Evolutionary conservation across 2,113 vertebrate species (phyloP), one percentile per base, ranked within the genome.

Genomic region (Peromyscus californicus): DNA sequence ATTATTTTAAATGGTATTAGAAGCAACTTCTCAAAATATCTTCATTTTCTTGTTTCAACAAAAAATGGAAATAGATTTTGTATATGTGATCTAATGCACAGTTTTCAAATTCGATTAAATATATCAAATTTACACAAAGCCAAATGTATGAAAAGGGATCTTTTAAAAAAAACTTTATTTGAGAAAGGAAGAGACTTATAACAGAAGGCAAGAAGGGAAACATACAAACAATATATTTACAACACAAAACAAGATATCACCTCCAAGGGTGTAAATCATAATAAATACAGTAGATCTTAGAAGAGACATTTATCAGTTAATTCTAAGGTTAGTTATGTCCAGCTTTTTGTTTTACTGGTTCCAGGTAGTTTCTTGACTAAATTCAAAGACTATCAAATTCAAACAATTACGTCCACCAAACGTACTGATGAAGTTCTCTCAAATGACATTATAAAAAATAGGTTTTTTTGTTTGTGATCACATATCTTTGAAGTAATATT

Each of bases 111-210:
- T 95, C 92, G 29, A 96, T 95, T 98, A 98, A 93, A 97, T 89
- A 98, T 98, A 98, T 96, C 97, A 98, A 98, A 94, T 98, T 98
- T 99, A 98, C 98, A 99, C 98, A 99, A 99, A 99, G 98, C 98
- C 98, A 98, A 98, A 98, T 98, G 98, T 98, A 98, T 98, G 98
- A 98, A 99, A 99, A 98, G 98, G 98, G 98, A 98, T 99, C 98
- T 98, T 99, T 99, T 98, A 98, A 98, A 99, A 99, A 99, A 98
- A 99, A 98, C 99, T 99, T 99, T 99, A 99, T 99, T 99, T 98
- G 98, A 99, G 99, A 99, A 99, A 99, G 98, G 98, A 99, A 99
- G 97, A 98, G 98, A 99, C 99, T 99, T 99, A 98, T 99, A 99
- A 99, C 99, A 99, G 99, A 99, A 99, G 99, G 99, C 99, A 99